Base-by-base conservation (phyloP, 2,888 invertebrate genomes). In the Ophion obscuratus region DNA sequence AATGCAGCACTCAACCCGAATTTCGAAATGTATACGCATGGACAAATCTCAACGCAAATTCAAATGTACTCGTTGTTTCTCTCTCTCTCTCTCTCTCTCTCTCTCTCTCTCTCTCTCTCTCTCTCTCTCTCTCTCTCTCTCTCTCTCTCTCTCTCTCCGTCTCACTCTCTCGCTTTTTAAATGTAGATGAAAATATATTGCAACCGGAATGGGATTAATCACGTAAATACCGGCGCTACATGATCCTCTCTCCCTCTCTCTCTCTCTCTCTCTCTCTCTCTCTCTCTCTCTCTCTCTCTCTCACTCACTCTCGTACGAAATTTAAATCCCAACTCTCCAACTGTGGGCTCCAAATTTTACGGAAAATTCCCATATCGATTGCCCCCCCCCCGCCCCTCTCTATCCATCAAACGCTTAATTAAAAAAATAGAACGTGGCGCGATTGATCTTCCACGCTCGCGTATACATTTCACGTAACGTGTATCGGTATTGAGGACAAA, bases 111-210 rank as follows among this genome's bases (percentile, higher is more conserved):
- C 59, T 20, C 47, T 14, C 2, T 10, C 2, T 1, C 44, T 3
- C 11, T n/a, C 40, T 14, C n/a, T 40, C 40, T n/a, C n/a, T n/a
- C n/a, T n/a, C n/a, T n/a, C n/a, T n/a, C n/a, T n/a, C n/a, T n/a
- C n/a, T n/a, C n/a, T 40, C 7, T 79, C 14, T 20, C 0, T 40
- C 11, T 64, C 17, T 1, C 59, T 20, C 47, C 47, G 14, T 10
- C 2, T 1, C 44, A 44, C 11, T n/a, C 40, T 14, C n/a, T 40
- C 40, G 64, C 67, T 73, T n/a, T 53, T 36, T 61, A 44, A 44
- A 73, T 44, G 71, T 68, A 74, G 77, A 77, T 66, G 73, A 77
- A 74, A 84, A 84, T 62, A 77, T 77, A 85, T 78, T 78, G 68
- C 68, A 11, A 24, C 53, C 11, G 27, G 24, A 73, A 84, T 71